Evolutionary conservation across 1,140 invertebrate genomes (phyloP).

Genomic region (Calephelis virginiensis): DNA sequence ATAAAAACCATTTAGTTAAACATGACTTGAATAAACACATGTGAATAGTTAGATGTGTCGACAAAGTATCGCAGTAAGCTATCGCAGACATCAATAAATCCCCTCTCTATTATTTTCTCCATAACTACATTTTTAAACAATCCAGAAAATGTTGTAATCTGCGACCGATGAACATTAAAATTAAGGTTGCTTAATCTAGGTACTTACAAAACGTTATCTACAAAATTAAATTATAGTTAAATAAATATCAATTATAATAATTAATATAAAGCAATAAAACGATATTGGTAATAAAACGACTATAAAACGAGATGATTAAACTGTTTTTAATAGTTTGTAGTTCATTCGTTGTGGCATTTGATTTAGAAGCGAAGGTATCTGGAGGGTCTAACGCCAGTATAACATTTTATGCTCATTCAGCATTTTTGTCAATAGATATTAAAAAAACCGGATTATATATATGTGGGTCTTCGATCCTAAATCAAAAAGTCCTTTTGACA

Average conservation of each 20-base stretch:
- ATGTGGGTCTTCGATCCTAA: slow-evolving; percentile 11
- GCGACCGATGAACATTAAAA: no score
- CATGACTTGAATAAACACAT: no score
- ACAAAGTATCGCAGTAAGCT: no score
- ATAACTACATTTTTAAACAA: no score
- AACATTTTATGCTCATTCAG: neutral
- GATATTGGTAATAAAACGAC: neutral
- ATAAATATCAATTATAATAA: neutral
- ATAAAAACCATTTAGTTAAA: no score
- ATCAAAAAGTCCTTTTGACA: slow-evolving; percentile 5
- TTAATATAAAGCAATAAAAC: neutral
- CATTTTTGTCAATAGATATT: neutral
- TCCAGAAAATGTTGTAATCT: no score
- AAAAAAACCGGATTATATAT: neutral
- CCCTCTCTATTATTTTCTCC: no score
- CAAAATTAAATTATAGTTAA: neutral
- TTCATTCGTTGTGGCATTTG: neutral
- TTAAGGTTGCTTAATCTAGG: no score
- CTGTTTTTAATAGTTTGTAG: neutral
- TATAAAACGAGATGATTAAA: neutral
- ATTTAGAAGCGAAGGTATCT: neutral
- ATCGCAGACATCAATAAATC: no score
- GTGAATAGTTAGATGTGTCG: no score
- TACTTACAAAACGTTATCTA: no score
- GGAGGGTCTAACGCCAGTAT: neutral